phyloP scores from a whole-genome alignment of 2,888 invertebrate species.

The Dynastes tityus region DNA sequence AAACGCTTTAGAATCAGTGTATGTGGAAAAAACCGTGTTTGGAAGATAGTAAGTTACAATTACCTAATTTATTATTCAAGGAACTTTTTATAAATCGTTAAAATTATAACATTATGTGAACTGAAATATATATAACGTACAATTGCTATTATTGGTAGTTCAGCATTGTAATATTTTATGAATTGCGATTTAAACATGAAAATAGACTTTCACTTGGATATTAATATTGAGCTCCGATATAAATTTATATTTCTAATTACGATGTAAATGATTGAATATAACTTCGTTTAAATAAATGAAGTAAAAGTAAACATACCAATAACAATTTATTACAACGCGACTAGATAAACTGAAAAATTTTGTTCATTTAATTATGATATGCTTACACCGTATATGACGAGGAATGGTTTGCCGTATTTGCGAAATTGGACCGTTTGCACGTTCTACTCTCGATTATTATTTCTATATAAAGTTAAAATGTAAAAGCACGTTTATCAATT shows the following conservation, averaged over 20 bases:
- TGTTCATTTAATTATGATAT: conserved; percentile 28
- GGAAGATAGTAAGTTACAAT: no score
- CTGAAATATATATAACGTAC: background rate
- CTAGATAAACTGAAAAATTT: conserved; percentile 3
- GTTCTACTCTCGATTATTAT: background rate
- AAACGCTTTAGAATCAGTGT: no score
- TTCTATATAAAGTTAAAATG: background rate
- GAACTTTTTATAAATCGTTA: no score
- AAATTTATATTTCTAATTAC: conserved; percentile 43
- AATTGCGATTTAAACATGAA: background rate
- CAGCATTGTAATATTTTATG: background rate
- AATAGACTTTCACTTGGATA: conserved; percentile 25
- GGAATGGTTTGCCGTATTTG: conserved; percentile 25
- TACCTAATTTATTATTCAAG: no score
- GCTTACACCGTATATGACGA: background rate
- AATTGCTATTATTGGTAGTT: background rate
- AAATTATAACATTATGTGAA: no score
- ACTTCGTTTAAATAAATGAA: conserved; percentile 31
- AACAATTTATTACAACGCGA: conserved; percentile 30
- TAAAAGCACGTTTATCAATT: background rate
- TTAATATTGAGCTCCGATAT: conserved; percentile 9
- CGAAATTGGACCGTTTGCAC: background rate
- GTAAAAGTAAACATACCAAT: conserved; percentile 32
- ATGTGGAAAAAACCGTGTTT: no score
- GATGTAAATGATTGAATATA: conserved; percentile 33